Conservation (phyloP, 2,113 vertebrate genomes). For the Cebidichthys violaceus region DNA sequence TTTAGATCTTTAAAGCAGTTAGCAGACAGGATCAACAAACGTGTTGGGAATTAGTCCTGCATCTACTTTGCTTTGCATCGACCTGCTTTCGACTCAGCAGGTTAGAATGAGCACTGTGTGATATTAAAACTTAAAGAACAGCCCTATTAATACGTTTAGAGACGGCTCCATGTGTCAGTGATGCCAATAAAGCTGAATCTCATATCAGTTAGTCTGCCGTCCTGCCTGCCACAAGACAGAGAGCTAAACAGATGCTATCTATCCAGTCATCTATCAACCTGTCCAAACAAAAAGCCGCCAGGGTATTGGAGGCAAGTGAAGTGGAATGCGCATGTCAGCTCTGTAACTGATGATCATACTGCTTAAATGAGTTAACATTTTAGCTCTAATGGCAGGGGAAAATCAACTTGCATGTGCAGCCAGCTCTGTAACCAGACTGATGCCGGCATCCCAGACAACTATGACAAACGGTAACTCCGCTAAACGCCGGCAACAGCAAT, state of each 20-base stretch:
- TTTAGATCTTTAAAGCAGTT: background rate
- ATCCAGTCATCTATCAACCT: constrained; percentile 69
- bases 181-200: constrained; percentile 31
- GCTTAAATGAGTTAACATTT: constrained; percentile 76
- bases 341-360: constrained; percentile 74
- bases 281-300: constrained; percentile 68
- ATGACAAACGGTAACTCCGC: constrained; percentile 59
- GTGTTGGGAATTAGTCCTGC: background rate
- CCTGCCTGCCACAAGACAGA: constrained; percentile 48
- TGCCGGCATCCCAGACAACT: constrained; percentile 53
- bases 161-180: constrained; percentile 20
- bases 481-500: constrained; percentile 37
- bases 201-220: constrained; percentile 26
- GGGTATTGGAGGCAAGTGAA: constrained; percentile 56
- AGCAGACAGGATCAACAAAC: background rate
- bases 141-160: background rate
- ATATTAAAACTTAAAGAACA: background rate
- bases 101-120: background rate
- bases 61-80: background rate
- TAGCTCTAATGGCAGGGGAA: constrained; percentile 64
- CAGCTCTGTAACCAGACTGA: constrained; percentile 56
- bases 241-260: constrained; percentile 71
- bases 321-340: constrained; percentile 61
- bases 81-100: background rate
- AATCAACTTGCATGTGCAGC: constrained; percentile 62